These are phyloP conservation scores for Pasiphila rectangulata DNA, from an alignment of 2,888 invertebrate species.

Conservation along the genomic window DNA sequence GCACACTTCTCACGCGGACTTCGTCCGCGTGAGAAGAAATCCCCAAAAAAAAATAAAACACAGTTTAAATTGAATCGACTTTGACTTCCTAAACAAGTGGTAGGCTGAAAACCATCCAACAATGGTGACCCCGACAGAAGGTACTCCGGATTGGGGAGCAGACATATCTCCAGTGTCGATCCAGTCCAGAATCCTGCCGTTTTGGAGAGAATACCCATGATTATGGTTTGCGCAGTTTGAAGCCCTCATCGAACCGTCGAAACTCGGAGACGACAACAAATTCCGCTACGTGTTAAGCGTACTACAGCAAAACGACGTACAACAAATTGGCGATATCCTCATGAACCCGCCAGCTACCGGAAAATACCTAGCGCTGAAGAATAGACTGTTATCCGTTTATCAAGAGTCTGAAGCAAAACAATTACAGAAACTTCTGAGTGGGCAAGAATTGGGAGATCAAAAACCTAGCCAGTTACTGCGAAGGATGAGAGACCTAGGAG, in stretches of 20 bases:
- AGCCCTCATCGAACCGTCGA: not conserved
- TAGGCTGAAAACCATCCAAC: too few species aligned
- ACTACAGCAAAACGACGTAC: not conserved
- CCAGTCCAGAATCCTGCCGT: not conserved
- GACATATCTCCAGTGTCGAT: not conserved
- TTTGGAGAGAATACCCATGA: not conserved
- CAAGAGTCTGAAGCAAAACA: slow-evolving; percentile 3
- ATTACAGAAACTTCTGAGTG: slow-evolving; percentile 20
- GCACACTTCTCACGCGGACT: too few species aligned
- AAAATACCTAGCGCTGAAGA: not conserved
- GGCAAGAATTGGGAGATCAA: slow-evolving; percentile 21
- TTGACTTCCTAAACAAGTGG: too few species aligned
- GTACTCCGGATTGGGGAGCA: too few species aligned
- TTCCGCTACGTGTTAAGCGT: not conserved
- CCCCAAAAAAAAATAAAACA: too few species aligned
- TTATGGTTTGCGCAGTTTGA: not conserved
- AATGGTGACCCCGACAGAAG: too few species aligned
- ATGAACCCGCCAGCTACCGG: not conserved
- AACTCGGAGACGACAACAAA: not conserved
- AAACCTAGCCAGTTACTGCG: slow-evolving; percentile 24
- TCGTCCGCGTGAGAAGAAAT: too few species aligned
- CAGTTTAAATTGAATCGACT: too few species aligned
- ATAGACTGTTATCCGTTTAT: not conserved
- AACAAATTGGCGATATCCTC: not conserved
- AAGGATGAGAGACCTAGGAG: slow-evolving; percentile 21